These are phyloP conservation scores for Ficedula albicollis DNA, from an alignment of 2,797 vertebrate genomes.

Conservation along the genomic window DNA sequence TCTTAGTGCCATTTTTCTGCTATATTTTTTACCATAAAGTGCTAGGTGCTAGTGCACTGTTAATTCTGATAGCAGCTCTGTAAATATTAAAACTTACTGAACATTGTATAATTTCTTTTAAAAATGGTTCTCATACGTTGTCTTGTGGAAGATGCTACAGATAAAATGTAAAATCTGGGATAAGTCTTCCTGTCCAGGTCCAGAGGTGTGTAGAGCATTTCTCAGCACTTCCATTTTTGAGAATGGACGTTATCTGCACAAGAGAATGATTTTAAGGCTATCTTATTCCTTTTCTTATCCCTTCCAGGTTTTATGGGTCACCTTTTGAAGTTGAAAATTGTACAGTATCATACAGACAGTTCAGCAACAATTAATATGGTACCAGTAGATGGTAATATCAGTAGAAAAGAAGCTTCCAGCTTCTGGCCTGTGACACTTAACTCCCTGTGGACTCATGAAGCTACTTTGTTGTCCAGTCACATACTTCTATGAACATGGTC, in stretches of 20 bases:
- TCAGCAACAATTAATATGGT: background rate
- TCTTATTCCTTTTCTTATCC: background rate
- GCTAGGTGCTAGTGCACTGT: background rate
- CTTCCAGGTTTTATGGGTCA: background rate
- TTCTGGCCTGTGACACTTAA: background rate
- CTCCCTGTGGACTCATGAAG: background rate
- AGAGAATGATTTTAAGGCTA: background rate
- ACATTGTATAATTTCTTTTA: background rate
- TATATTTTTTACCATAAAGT: background rate
- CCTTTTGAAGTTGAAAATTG: background rate
- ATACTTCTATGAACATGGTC: background rate
- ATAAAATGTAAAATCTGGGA: background rate
- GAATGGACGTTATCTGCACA: background rate
- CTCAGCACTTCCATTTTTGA: background rate
- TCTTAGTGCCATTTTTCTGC: background rate
- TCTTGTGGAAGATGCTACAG: background rate
- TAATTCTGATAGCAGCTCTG: background rate
- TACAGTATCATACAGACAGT: background rate
- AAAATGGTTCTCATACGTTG: background rate
- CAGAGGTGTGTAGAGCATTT: background rate
- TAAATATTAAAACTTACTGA: background rate
- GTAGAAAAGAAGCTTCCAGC: background rate
- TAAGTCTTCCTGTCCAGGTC: background rate
- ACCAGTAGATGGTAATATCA: background rate
- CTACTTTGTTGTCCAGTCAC: background rate